Percentiles rank a stretch among this genome's conserved stretches.
Conservation (phyloP, 2,797 vertebrate genomes). For the Emys orbicularis region DNA sequence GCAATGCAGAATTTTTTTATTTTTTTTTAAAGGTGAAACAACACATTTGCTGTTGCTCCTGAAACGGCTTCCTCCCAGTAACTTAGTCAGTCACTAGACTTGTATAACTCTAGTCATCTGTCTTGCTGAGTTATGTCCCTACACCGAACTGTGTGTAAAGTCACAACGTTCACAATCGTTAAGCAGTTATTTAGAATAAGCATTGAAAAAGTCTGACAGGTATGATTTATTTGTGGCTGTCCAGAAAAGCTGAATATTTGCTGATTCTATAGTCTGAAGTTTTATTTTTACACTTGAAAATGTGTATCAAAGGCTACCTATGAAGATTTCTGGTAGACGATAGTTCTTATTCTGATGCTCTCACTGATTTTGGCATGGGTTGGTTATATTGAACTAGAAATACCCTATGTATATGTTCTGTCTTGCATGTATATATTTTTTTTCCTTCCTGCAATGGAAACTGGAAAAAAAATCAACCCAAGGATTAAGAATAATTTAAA, state of each 20-base stretch:
- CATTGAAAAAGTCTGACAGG: background rate
- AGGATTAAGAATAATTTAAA: fast-evolving
- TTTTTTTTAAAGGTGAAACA: background rate
- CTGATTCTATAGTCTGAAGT: background rate
- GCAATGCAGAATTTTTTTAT: background rate
- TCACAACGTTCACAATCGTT: background rate
- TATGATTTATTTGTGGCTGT: background rate
- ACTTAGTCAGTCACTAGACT: background rate
- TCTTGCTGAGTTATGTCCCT: background rate
- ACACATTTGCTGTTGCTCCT: background rate
- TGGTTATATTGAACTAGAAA: background rate
- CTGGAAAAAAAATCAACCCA: background rate
- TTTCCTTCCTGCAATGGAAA: background rate
- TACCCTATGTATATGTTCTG: background rate
- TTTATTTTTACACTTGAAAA: background rate
- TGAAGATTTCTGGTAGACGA: background rate
- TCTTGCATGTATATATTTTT: fast-evolving
- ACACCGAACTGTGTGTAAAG: background rate
- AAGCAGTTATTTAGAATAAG: background rate
- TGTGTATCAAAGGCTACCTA: background rate
- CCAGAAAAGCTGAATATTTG: background rate
- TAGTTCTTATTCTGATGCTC: background rate
- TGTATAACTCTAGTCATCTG: background rate
- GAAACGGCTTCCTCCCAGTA: background rate
- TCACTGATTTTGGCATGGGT: background rate